phyloP scores from a whole-genome alignment of 2,797 vertebrate genomes.

The Phoeniculus purpureus region DNA sequence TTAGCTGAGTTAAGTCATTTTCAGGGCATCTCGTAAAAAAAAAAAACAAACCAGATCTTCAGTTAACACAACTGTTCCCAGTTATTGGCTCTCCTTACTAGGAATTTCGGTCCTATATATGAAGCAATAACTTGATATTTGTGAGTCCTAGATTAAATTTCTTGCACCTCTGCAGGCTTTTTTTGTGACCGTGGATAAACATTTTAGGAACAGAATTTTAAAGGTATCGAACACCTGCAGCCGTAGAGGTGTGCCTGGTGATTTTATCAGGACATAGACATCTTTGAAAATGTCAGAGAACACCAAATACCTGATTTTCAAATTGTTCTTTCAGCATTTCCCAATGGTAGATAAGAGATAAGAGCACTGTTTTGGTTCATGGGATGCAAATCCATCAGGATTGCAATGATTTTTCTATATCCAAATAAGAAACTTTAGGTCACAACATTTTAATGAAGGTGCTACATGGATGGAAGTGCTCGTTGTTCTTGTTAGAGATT shows the following conservation, averaged over 20 bases:
- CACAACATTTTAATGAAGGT: background rate
- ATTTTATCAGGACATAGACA: background rate
- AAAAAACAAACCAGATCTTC: background rate
- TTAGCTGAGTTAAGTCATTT: background rate
- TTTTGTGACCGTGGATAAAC: background rate
- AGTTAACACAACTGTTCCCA: background rate
- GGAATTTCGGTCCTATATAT: background rate
- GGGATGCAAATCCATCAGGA: background rate
- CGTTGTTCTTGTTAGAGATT: accelerated
- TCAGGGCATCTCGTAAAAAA: background rate
- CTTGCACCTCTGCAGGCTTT: background rate
- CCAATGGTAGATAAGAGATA: background rate
- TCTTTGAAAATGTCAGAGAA: background rate
- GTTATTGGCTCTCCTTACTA: background rate
- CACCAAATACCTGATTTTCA: background rate
- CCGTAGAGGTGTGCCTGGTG: background rate
- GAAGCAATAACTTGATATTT: background rate
- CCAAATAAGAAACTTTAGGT: background rate
- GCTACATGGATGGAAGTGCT: background rate
- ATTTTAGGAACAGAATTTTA: background rate
- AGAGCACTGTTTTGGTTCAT: background rate
- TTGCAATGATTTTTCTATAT: background rate
- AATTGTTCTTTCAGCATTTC: background rate
- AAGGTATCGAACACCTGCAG: background rate
- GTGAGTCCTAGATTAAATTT: background rate